Conservation (phyloP, 2,888 invertebrate species). For the Amphipoea lucens region DNA sequence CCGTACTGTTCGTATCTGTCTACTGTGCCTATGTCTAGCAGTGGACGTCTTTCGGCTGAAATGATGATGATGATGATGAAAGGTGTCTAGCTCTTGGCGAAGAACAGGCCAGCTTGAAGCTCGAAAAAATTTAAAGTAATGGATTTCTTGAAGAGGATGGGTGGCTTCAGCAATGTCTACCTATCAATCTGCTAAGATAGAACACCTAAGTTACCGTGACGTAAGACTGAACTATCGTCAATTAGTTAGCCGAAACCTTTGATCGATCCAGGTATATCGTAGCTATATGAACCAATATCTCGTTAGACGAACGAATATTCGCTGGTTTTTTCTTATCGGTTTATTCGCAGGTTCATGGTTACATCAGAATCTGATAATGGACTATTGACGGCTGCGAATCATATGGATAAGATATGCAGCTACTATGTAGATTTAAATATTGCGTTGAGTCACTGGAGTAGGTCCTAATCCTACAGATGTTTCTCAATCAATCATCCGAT, state of each 20-base stretch:
- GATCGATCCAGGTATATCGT: neutral
- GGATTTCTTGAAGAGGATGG: neutral
- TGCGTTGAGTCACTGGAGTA: slow-evolving; percentile 26
- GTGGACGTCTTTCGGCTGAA: no score
- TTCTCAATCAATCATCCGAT: slow-evolving; percentile 8
- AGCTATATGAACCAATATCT: neutral
- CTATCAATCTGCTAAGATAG: neutral
- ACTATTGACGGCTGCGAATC: slow-evolving; percentile 15
- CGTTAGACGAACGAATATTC: neutral
- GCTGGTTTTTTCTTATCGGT: slow-evolving; percentile 12
- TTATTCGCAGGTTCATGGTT: neutral
- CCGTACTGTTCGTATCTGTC: no score
- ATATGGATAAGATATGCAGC: slow-evolving; percentile 29
- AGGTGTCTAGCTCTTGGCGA: neutral
- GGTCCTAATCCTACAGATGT: neutral
- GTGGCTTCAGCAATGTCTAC: neutral
- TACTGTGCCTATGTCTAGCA: no score
- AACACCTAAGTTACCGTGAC: neutral
- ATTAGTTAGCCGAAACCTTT: neutral
- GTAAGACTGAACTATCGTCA: no score
- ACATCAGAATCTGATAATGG: slow-evolving; percentile 30
- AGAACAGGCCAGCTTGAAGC: neutral
- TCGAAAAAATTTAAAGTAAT: neutral
- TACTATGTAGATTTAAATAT: slow-evolving; percentile 29
- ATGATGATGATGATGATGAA: no score